Base-by-base conservation (phyloP, 2,797 vertebrate genomes). In the Enteromius mattozi region DNA sequence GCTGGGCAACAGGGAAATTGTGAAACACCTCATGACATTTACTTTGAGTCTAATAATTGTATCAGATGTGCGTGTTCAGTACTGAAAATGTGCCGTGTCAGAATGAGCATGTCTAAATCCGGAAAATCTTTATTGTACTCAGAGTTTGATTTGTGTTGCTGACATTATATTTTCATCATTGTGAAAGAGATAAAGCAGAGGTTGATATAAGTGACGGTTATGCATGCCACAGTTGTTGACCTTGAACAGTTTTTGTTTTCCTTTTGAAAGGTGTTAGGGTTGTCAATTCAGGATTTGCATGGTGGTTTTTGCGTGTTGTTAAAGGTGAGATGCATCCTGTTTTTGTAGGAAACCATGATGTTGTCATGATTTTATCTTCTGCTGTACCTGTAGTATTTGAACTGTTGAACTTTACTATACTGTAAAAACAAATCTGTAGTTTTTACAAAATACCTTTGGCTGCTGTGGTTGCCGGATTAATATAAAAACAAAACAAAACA, bases 1-100 rank as follows among this genome's bases (percentile, higher is more conserved):
- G 72, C 42, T 54, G 45, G 24, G 42, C 13, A 37, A 33, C 81
- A 54, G 35, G 40, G 56, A 71, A 59, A 6, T 86, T 78, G 33
- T 76, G 72, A 86, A 86, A 86, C 81, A 30, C 75, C 69, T 69
- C 16, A 4, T 82, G 81, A 82, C 45, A 65, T 82, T 83, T 81
- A 68, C 63, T 69, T 61, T 70, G 47, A 69, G 72, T 80, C 19
- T 63, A 80, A 42, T 51, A 42, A 65, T 65, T 47, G 76, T 13
- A 27, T 35, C 30, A 51, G 40, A 75, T 75, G 13, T 75, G 56
- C 14, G 24, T 6, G 21, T 75, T 74, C 21, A 37, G 10, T 12
- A 2, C 12, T 63, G 40, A 65, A 74, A 74, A 63, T 49, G 24
- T 74, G 40, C 56, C 24, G 2, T 75, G 54, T 65, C 7, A 72